These are phyloP conservation scores for Lichenostomus cassidix DNA, from an alignment of 2,113 vertebrate genomes.

Conservation along the genomic window DNA sequence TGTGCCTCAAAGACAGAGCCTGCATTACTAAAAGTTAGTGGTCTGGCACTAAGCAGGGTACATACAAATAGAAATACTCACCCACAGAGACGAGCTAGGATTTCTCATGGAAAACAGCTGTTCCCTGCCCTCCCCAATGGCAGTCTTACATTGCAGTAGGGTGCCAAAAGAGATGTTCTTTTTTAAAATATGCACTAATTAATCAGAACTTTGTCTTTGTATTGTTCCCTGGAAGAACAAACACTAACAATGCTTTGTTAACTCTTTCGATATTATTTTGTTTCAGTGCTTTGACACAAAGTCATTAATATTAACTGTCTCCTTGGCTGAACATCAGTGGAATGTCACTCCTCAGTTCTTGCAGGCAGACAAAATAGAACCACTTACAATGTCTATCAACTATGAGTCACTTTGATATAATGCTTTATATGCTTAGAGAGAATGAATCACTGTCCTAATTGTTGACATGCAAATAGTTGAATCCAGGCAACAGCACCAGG, in stretches of 20 bases:
- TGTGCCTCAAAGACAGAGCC: conserved; percentile 33
- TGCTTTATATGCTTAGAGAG: neutral
- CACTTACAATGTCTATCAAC: neutral
- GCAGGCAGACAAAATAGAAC: neutral
- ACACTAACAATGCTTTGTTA: neutral
- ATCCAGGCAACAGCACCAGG: neutral
- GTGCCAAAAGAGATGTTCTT: neutral
- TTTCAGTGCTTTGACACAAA: neutral
- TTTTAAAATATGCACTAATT: neutral
- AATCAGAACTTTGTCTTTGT: neutral
- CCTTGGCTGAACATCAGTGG: neutral
- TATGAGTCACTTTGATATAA: neutral
- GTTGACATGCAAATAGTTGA: neutral
- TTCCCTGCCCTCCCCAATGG: neutral
- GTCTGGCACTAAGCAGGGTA: conserved; percentile 33
- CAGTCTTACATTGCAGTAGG: neutral
- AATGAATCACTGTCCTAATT: neutral
- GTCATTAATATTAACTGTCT: neutral
- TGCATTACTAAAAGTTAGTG: conserved; percentile 31
- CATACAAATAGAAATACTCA: conserved; percentile 36
- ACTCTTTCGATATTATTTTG: neutral
- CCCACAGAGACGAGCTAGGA: conserved; percentile 2
- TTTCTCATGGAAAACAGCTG: conserved; percentile 51
- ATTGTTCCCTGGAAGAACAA: neutral
- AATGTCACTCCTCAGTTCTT: neutral